Base-by-base conservation (phyloP, 2,888 invertebrate genomes). In the Latheticus oryzae region DNA sequence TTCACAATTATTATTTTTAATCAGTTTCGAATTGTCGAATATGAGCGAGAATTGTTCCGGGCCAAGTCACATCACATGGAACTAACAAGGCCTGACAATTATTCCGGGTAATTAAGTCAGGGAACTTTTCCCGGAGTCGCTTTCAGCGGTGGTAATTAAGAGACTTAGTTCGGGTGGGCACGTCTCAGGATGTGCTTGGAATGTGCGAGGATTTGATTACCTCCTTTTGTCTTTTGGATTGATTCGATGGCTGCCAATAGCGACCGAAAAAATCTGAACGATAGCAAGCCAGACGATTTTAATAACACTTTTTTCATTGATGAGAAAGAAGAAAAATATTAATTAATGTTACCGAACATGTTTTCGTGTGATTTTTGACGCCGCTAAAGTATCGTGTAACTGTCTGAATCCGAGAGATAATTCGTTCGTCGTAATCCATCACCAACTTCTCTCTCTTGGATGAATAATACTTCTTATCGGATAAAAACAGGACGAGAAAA, bases 91-190 rank as follows among this genome's bases (percentile, higher is more conserved):
- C 74, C 68, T 75, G 77, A 75, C 83, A 83, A 76, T 82, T 80
- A 82, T 87, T 87, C 73, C 87, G 80, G 81, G 81, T 82, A 82
- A 82, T 82, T 82, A 82, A 81, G 80, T 80, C 79, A 73, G 76
- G 79, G 78, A 81, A 82, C 79, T 81, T 82, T 81, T 80, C 72
- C 66, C 67, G 73, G 72, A 72, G 71, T 74, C 74, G 75, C 75
- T 76, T 75, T 75, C 76, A 73, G 70, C 69, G 70, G 58, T 77
- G 79, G 80, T 81, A 81, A 81, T 81, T 81, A 81, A 81, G 80
- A 80, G 81, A 80, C 80, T 79, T 79, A 78, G 79, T 78, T 66
- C 66, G 69, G 71, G 67, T 67, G 64, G 70, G 70, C 72, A 73
- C 72, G 70, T 72, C 69, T 62, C 62, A 43, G 68, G 73, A 74